phyloP scores from a whole-genome alignment of 2,113 vertebrate genomes.

The Oreocharis arfaki region DNA sequence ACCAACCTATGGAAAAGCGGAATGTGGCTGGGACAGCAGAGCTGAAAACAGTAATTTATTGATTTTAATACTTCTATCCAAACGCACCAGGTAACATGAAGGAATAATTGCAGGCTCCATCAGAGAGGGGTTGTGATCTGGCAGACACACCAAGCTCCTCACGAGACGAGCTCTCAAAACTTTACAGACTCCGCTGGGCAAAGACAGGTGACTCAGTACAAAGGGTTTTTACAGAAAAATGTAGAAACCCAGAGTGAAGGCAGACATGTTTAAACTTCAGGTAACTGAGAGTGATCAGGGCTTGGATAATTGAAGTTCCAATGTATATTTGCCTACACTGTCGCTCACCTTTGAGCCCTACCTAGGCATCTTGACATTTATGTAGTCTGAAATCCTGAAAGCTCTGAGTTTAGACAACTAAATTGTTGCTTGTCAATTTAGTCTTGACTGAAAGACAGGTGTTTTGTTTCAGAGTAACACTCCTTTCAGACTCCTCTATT shows the following conservation, averaged over 20 bases:
- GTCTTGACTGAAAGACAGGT: constrained; percentile 76
- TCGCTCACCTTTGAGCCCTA: constrained; percentile 74
- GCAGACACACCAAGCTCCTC: constrained; percentile 2
- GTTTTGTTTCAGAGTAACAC: constrained; percentile 75
- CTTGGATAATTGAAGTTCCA: constrained; percentile 58
- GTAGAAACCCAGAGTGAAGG: not conserved
- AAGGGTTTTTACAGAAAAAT: not conserved
- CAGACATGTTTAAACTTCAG: constrained; percentile 40
- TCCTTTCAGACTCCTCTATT: constrained; percentile 66
- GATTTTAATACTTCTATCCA: not conserved
- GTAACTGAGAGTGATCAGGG: constrained; percentile 50
- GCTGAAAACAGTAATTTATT: constrained; percentile 9
- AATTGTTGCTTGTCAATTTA: constrained; percentile 80
- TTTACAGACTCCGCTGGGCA: not conserved
- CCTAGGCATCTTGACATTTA: constrained; percentile 76
- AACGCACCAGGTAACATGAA: not conserved
- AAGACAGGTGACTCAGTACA: not conserved
- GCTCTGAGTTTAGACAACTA: constrained; percentile 80
- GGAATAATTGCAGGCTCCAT: not conserved
- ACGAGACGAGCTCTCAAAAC: not conserved
- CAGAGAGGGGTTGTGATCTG: constrained; percentile 5
- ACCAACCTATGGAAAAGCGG: not conserved
- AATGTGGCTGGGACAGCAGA: not conserved
- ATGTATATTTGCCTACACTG: constrained; percentile 68
- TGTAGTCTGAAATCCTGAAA: constrained; percentile 75